Evolutionary conservation across 2,113 vertebrate species (phyloP), one percentile per base, ranked within the genome.

Genomic region (Columba janthina): DNA sequence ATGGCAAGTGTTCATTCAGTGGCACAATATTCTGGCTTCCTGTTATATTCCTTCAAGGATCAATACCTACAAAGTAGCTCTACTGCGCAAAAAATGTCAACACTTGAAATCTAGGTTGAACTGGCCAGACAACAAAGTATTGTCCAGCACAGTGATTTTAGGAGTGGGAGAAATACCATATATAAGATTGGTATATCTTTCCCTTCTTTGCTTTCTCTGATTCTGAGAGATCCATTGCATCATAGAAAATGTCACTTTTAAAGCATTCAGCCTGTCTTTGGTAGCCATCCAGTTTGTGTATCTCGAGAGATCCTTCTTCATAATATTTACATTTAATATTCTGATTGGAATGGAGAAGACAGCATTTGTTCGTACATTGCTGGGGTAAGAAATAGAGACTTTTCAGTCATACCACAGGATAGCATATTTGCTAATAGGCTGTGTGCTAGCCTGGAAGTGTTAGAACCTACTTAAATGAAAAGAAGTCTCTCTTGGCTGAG

Each of bases 261-360:
- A 53, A 88, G 38, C 53, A 40, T 91, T 94, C 58, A 32, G 42
- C 12, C 34, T 86, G 64, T 46, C 40, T 24, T 69, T 92, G 61
- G 56, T 95, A 81, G 44, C n/a, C 36, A 74, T 88, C 69, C 83
- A 92, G 15, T 81, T 40, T 90, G 44, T 83, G 42, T 83, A 29
- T 84, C 56, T 83, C 10, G 3, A 90, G 64, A 85, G 32, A 81
- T 80, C 48, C 56, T 77, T 83, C 88, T 83, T 88, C 56, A 86
- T 72, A 90, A 90, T 75, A 77, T 94, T 95, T 93, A 86, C n/a
- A 67, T 92, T 86, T 94, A 69, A 81, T 94, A 91, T 65, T 90
- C 75, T 86, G 32, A 84, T 88, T 84, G 76, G 75, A 96, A 72
- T 61, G 65, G 72, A 78, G 85, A 90, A 84, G 73, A 60, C 19